These are phyloP conservation scores for Agrotis puta DNA, from an alignment of 2,888 invertebrate genomes.

Conservation along the genomic window DNA sequence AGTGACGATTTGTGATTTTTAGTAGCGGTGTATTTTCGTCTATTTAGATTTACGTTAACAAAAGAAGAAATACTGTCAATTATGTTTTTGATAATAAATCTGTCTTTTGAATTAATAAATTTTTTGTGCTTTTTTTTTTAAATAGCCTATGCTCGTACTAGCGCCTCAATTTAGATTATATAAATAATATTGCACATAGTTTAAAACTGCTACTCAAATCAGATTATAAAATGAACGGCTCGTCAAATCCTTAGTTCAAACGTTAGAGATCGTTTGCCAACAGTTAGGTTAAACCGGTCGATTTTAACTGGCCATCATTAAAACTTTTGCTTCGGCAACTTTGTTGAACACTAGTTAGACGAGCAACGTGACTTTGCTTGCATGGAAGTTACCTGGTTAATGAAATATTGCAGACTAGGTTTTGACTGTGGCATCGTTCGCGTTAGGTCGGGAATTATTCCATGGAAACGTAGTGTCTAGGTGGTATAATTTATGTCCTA, in stretches of 20 bases:
- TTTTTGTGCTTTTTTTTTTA: too few relatives aligned
- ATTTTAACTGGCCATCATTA: conserved; percentile 21
- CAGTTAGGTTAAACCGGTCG: conserved; percentile 1
- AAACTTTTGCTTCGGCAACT: conserved; percentile 25
- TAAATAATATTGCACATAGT: background rate
- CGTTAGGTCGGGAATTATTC: background rate
- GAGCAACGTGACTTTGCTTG: conserved; percentile 29
- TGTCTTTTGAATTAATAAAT: too few relatives aligned
- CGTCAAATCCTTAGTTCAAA: conserved; percentile 12
- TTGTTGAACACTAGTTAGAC: conserved; percentile 5
- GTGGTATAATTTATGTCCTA: background rate
- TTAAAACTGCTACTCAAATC: background rate
- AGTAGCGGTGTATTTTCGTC: too few relatives aligned
- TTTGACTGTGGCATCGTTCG: background rate
- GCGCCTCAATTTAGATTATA: too few relatives aligned
- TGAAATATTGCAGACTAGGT: background rate
- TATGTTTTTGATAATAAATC: too few relatives aligned
- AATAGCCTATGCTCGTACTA: too few relatives aligned
- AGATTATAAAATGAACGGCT: conserved; percentile 3
- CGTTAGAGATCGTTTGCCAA: background rate
- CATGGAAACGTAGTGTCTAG: background rate
- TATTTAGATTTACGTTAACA: too few relatives aligned
- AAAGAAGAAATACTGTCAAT: too few relatives aligned
- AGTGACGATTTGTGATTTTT: too few relatives aligned
- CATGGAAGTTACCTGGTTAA: background rate